A percentile compares a stretch with the other conserved stretches of the same genome.
Conservation (phyloP, 2,113 vertebrate species). For the Otolemur garnettii region DNA sequence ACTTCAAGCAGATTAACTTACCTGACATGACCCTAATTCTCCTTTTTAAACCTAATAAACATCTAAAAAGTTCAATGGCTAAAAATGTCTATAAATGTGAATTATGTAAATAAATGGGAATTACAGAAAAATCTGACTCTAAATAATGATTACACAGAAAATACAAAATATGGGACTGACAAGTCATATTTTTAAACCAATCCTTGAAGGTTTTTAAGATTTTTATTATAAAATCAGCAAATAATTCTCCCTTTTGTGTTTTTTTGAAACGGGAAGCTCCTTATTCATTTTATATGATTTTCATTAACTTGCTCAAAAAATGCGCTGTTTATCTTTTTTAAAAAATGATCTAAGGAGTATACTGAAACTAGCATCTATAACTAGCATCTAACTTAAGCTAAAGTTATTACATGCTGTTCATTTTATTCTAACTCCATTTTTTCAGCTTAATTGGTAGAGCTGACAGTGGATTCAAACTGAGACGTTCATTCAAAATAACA, state of each 20-base stretch:
- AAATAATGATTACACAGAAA: slow-evolving; percentile 26
- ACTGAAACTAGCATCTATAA: slow-evolving; percentile 9
- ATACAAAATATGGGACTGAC: slow-evolving; percentile 9
- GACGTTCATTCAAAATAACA: slow-evolving; percentile 43
- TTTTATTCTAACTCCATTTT: slow-evolving; percentile 1
- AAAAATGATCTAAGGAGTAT: background rate
- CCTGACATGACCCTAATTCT: slow-evolving; percentile 15
- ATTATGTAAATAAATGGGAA: slow-evolving; percentile 24
- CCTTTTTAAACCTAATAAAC: slow-evolving; percentile 47
- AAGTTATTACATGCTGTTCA: background rate
- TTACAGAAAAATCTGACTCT: slow-evolving; percentile 30
- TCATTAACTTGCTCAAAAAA: slow-evolving; percentile 44
- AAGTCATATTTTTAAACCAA: slow-evolving; percentile 38
- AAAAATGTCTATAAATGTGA: background rate
- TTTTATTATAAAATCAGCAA: slow-evolving; percentile 46
- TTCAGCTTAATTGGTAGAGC: background rate
- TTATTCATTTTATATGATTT: slow-evolving; percentile 27
- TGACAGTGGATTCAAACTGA: slow-evolving; percentile 16
- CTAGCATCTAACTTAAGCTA: background rate
- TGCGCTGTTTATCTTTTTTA: background rate
- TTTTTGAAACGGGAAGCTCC: background rate
- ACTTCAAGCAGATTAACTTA: slow-evolving; percentile 48
- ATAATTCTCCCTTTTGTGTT: background rate
- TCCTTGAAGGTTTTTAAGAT: slow-evolving; percentile 39
- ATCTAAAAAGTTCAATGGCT: slow-evolving; percentile 12